Evolutionary conservation across 2,797 vertebrate species (phyloP), one percentile per base, ranked within the genome.

Genomic region (Malacoraja senta): DNA sequence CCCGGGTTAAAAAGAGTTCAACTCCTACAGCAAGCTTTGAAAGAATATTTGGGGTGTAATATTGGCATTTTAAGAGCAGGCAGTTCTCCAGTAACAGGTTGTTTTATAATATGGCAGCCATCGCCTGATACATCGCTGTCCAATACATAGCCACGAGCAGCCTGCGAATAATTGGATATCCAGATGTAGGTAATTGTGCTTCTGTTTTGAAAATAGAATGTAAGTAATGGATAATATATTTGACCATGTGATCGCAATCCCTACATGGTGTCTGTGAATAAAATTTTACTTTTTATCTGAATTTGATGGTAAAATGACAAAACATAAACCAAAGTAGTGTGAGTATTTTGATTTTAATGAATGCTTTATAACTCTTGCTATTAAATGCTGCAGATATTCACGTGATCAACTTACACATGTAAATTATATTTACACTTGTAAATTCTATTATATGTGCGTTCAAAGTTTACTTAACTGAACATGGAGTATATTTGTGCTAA

Each of bases 21-120:
- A 93, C 94, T 93, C 68, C 78, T 94, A 81, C 74, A 91, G 91
- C 93, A 83, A 94, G 94, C 94, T 94, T 94, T 95, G 93, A 93
- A 94, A 93, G 94, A 94, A 83, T 71, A 83, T 91, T 95, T 95
- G 94, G 95, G 94, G 94, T 95, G 24, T n/a, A 92, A 92, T 92
- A 44, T 38, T 76, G 24, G 26, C 32, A 71, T 92, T 35, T 91
- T 58, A 44, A 76, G 65, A 44, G 35, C 35, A 74, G 38, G n/a
- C 38, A 74, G n/a, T 32, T 68, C 15, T 88, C 84, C 84, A 10
- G 84, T 44, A 53, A 38, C 68, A 76, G 72, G 26, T 76, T 12
- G 13, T 63, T 74, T 76, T 53, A 58, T n/a, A 76, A 76, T 76
- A 26, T 74, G 29, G 68, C 38, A 92, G 72, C 71, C 65, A 72